A percentile compares a stretch with the other conserved stretches of the same genome.
Conservation (phyloP, 2,113 vertebrate genomes). For the Isurus oxyrinchus region DNA sequence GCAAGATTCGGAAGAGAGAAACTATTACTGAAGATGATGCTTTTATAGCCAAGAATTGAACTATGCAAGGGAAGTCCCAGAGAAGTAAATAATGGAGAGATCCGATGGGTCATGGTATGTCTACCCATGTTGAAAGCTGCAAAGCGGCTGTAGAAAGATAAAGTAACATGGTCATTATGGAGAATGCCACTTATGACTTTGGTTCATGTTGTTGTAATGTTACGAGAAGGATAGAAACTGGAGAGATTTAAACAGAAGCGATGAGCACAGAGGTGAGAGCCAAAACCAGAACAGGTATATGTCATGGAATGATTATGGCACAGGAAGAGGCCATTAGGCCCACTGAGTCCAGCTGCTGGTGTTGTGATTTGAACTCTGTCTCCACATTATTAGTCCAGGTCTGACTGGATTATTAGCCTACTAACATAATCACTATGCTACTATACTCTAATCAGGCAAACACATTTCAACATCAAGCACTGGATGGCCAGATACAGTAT, state of each 20-base stretch:
- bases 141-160: not conserved
- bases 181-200: not conserved
- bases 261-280: not conserved
- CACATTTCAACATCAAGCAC: not conserved
- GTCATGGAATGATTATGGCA: too few relatives aligned
- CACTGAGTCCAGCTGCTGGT: too few relatives aligned
- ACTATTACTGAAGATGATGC: not conserved
- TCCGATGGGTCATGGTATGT: not conserved
- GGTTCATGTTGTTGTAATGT: not conserved
- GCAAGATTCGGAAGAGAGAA: not conserved
- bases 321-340: too few relatives aligned
- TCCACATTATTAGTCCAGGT: not conserved
- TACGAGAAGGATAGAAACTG: not conserved
- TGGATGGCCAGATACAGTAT: not conserved
- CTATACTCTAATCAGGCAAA: not conserved
- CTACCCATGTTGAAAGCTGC: not conserved
- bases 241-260: not conserved
- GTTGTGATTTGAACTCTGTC: not conserved
- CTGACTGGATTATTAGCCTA: not conserved
- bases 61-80: not conserved
- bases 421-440: not conserved
- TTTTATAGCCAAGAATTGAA: not conserved
- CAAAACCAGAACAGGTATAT: not conserved
- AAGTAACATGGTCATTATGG: not conserved
- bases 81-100: not conserved